phyloP scores from a whole-genome alignment of 2,113 vertebrate species.

The Erythrocebus patas region DNA sequence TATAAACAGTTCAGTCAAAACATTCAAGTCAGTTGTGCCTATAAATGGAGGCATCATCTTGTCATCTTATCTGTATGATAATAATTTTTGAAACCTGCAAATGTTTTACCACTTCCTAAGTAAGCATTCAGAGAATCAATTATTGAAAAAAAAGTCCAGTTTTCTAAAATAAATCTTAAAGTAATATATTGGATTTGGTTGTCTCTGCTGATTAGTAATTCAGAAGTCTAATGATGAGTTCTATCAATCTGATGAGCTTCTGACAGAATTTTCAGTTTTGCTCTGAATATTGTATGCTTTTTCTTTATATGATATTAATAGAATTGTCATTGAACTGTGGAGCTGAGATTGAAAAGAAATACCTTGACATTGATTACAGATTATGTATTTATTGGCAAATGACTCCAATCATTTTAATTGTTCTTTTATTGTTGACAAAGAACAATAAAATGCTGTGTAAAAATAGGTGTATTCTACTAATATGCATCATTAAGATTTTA shows the following conservation, averaged over 20 bases:
- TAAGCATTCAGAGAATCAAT: not conserved
- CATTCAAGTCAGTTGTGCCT: not conserved
- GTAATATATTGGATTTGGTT: not conserved
- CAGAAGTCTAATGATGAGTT: not conserved
- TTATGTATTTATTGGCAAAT: not conserved
- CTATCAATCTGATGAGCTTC: not conserved
- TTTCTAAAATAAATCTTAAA: slow-evolving; percentile 3
- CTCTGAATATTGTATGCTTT: not conserved
- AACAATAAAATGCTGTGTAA: not conserved
- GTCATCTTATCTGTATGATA: not conserved
- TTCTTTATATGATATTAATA: not conserved
- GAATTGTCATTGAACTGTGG: not conserved
- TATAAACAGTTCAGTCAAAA: not conserved
- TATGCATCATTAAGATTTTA: not conserved
- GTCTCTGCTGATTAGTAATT: not conserved
- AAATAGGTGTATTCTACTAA: not conserved
- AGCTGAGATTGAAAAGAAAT: not conserved
- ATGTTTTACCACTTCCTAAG: not conserved
- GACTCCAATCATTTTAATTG: not conserved
- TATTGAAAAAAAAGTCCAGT: not conserved
- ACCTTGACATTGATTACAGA: not conserved
- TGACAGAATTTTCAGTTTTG: not conserved
- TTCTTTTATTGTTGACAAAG: not conserved
- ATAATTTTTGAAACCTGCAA: not conserved
- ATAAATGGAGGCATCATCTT: not conserved